A percentile compares a stretch with the other conserved stretches of the same genome.
phyloP scores from a whole-genome alignment of 2,113 vertebrate genomes.

The Struthidea cinerea region DNA sequence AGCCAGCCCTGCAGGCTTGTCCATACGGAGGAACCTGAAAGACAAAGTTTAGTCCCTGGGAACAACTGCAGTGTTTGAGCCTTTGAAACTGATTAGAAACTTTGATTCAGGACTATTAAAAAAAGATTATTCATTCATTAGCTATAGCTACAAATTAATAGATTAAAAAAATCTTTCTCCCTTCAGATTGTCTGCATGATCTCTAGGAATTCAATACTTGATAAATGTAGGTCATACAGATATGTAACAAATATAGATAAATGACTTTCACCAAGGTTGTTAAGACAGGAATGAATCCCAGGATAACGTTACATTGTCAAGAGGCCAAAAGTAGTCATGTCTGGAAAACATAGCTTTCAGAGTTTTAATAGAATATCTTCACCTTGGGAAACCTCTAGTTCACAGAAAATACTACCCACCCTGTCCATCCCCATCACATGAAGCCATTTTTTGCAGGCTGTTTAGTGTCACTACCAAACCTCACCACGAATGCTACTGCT shows the following conservation, averaged over 20 bases:
- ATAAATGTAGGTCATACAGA: conserved; percentile 42
- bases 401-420: background rate
- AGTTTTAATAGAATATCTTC: conserved; percentile 57
- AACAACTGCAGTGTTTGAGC: background rate
- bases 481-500: background rate
- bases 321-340: conserved; percentile 42
- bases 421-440: background rate
- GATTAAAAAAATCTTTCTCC: background rate
- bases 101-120: background rate
- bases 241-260: conserved; percentile 34
- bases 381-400: conserved; percentile 20
- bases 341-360: background rate
- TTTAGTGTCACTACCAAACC: background rate
- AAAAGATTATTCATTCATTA: background rate
- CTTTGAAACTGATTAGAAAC: background rate
- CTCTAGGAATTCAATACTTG: background rate
- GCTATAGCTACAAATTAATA: conserved; percentile 36
- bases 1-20: background rate
- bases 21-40: rapidly evolving
- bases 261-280: conserved; percentile 43
- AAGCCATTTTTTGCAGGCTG: background rate
- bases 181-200: background rate
- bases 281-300: conserved; percentile 44
- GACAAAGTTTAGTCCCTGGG: background rate
- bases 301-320: conserved; percentile 2